Percentiles rank a stretch among this genome's conserved stretches.
Conservation (phyloP, 2,888 invertebrate genomes). For the Aethes cnicana region DNA sequence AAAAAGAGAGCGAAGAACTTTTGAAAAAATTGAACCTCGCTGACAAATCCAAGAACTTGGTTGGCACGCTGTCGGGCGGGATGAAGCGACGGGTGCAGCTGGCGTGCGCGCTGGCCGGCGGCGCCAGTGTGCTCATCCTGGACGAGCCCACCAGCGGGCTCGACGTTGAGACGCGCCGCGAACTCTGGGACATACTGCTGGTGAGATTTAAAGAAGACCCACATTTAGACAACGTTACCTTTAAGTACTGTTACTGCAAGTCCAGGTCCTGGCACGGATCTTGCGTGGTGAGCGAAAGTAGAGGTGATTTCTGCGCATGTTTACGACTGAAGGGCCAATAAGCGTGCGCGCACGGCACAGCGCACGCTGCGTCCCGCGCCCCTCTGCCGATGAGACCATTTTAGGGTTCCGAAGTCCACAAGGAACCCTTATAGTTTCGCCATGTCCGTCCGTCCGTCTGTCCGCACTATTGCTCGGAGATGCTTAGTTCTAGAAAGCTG, state of each 20-base stretch:
- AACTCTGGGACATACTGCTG: conserved; percentile 85
- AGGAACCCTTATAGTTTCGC: no score
- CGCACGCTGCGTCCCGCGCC: no score
- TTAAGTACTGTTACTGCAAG: neutral
- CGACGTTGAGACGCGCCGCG: conserved; percentile 90
- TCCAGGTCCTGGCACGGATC: no score
- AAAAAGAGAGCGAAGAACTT: neutral
- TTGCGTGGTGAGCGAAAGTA: no score
- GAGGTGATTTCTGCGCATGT: no score
- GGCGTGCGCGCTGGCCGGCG: conserved; percentile 90
- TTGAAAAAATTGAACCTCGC: neutral
- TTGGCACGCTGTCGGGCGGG: neutral
- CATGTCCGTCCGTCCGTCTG: no score
- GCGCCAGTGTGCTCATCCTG: conserved; percentile 83
- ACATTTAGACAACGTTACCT: neutral
- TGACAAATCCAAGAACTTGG: neutral
- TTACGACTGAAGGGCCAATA: no score
- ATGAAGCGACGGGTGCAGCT: conserved; percentile 85
- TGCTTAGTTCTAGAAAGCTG: no score
- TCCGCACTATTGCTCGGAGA: no score
- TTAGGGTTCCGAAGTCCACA: no score
- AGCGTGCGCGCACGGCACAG: no score
- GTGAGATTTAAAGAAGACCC: conserved; percentile 33
- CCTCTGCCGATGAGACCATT: no score
- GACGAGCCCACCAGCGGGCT: conserved; percentile 92